These are phyloP conservation scores for Crocodylus rhombifer DNA, from an alignment of 2,797 vertebrate species.

Conservation along the genomic window DNA sequence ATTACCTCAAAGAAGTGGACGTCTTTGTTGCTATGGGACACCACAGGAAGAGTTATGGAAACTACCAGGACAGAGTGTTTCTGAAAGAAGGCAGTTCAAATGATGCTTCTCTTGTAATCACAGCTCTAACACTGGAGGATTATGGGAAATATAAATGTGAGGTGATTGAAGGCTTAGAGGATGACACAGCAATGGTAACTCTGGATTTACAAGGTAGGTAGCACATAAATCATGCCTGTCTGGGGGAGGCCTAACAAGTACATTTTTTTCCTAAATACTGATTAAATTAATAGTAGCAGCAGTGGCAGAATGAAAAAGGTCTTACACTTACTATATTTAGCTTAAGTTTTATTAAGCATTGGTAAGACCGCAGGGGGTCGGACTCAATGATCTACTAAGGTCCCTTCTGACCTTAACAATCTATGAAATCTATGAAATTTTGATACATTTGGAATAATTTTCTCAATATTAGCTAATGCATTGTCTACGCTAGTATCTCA, in stretches of 20 bases:
- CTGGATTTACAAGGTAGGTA: conserved; percentile 86
- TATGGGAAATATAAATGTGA: conserved; percentile 92
- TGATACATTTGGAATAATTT: background rate
- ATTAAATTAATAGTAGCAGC: background rate
- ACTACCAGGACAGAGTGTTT: conserved; percentile 85
- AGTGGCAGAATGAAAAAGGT: background rate
- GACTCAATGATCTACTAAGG: no score
- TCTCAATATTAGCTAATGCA: background rate
- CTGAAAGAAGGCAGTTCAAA: conserved; percentile 81
- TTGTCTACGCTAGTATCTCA: background rate
- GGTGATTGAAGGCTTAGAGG: conserved; percentile 89
- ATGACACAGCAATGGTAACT: conserved; percentile 81
- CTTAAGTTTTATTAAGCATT: no score
- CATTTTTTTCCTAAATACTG: rapidly evolving
- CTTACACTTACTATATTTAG: background rate
- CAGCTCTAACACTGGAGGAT: conserved; percentile 85
- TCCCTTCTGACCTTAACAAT: no score
- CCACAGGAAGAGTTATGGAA: conserved; percentile 87
- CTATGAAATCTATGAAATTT: background rate
- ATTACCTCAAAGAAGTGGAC: conserved; percentile 88
- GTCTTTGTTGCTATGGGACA: conserved; percentile 91
- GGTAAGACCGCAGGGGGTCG: no score
- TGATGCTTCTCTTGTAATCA: conserved; percentile 90
- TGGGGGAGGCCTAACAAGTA: rapidly evolving
- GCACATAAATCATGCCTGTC: background rate